Base-by-base conservation (phyloP, 2,888 invertebrate genomes). In the Parascotia fuliginaria region DNA sequence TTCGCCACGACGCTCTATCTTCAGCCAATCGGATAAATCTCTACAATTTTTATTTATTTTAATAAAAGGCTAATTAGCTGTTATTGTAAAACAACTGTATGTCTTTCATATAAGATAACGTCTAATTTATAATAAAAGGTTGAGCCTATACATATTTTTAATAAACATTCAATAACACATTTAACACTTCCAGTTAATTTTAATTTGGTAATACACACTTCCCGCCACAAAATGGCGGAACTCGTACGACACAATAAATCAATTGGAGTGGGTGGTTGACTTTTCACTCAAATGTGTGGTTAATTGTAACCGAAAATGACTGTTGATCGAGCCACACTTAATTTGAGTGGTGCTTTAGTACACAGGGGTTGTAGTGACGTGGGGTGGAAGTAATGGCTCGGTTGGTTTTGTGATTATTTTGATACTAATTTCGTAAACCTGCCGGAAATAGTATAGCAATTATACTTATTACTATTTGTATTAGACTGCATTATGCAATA, bases 221-320 rank as follows among this genome's bases (percentile, higher is more conserved):
- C 78, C 76, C 75, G 74, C 72, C 84, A 83, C 83, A 89, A 90
- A 91, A 91, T 90, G 87, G 89, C 89, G 87, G 88, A 84, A 87
- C 88, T 87, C 78, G 79, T 65, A 79, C 83, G 77, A 87, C 82
- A 91, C 91, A 91, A 91, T 92, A 92, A 91, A 92, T 92, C 92
- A 92, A 91, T 91, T 90, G 90, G 87, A 91, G 92, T 92, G 90
- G 90, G 90, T 91, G 91, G 92, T 92, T 92, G 92, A 92, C 92
- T 92, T 92, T 92, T 92, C 89, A 91, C 90, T 91, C 91, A 89
- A 91, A 91, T 88, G 91, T 90, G 91, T 89, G 89, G 91, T 92
- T 91, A 92, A 91, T 92, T 92, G 92, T 91, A 91, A 90, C 92
- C 90, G 89, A 92, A 91, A 92, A 92, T 92, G 89, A 91, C 87